Percentiles rank a stretch among this genome's conserved stretches.
Conservation (phyloP, 2,113 vertebrate species). For the Rattus norvegicus region GRCr8 NC_086026.1:131589001-131589500, state of each 20-base stretch:
- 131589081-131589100: background rate
- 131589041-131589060: background rate
- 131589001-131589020: background rate
- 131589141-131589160: background rate
- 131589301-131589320: slow-evolving; percentile 81
- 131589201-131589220: background rate
- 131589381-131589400: slow-evolving; percentile 43
- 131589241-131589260: background rate
- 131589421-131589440: slow-evolving; percentile 84
- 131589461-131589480: background rate
- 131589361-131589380: slow-evolving; percentile 82
- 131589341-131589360: slow-evolving; percentile 81
- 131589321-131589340: slow-evolving; percentile 50
- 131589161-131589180: background rate
- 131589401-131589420: slow-evolving; percentile 87
- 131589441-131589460: slow-evolving; percentile 32
- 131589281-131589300: slow-evolving; percentile 78
- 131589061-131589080: background rate
- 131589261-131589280: slow-evolving; percentile 73
- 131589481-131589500: background rate
- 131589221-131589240: background rate
- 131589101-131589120: background rate
- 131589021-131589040: background rate
- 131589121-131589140: background rate
- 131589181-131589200: background rate